Percentiles rank a stretch among this genome's conserved stretches.
Evolutionary conservation across 2,888 invertebrate species (phyloP).

Genomic region (Theretra japonica): DNA sequence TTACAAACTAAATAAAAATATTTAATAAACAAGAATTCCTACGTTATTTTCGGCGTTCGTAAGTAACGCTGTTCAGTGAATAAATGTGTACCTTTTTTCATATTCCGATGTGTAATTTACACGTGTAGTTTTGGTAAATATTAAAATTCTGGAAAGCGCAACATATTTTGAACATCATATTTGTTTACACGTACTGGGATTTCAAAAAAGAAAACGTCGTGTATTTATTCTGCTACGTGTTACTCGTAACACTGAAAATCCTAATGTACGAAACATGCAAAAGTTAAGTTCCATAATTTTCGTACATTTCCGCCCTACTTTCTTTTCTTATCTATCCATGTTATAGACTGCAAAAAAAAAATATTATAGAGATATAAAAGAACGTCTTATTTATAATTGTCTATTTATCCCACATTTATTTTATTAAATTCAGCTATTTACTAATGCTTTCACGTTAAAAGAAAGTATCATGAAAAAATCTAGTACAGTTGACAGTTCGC

Average conservation of each 20-base stretch:
- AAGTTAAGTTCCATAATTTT: background rate
- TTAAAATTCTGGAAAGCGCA: slow-evolving; percentile 12
- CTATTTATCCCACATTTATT: too few relatives aligned
- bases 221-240: slow-evolving; percentile 8
- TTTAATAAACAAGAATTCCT: too few relatives aligned
- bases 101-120: background rate
- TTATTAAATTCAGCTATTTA: too few relatives aligned
- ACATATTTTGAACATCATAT: slow-evolving; percentile 3
- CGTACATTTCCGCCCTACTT: too few relatives aligned
- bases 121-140: background rate
- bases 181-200: slow-evolving; percentile 1
- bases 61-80: slow-evolving; percentile 7
- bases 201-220: slow-evolving; percentile 22
- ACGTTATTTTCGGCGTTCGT: background rate
- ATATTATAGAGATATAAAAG: too few relatives aligned
- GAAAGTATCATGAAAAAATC: too few relatives aligned
- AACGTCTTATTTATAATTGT: too few relatives aligned
- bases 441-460: too few relatives aligned
- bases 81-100: background rate
- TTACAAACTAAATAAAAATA: too few relatives aligned
- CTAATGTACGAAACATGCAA: background rate
- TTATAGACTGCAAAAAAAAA: too few relatives aligned
- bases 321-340: background rate
- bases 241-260: slow-evolving; percentile 5
- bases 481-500: too few relatives aligned